Base-by-base conservation (phyloP, 2,888 invertebrate genomes). In the Malacosoma neustria region DNA sequence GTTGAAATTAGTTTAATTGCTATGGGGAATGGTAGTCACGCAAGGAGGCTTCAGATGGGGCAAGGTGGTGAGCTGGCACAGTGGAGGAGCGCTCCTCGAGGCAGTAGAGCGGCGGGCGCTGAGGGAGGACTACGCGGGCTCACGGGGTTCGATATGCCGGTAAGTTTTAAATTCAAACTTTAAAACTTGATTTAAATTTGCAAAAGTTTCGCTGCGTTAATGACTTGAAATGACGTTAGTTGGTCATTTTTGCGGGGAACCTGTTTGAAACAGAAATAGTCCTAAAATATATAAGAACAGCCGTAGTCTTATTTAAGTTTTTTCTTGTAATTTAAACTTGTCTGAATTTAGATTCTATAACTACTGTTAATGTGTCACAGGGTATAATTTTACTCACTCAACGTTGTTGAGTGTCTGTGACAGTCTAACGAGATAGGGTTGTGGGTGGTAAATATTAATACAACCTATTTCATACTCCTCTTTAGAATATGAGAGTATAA, bases 1-100 rank as follows among this genome's bases (percentile, higher is more conserved):
- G 76, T 71, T 54, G 66, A 50, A 44, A 49, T 63, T 63, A 40
- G 51, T 32, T 42, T 35, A 50, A 43, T 39, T 48, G 54, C 39
- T 42, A 54, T 48, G 53, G 71, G 64, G 62, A 68, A 72, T 72
- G 61, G 48, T 51, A 64, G 74, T 72, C 82, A 84, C 82, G 82
- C 82, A 57, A 84, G 69, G 63, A 71, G 54, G 64, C 67, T 66
- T 71, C 72, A 69, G 75, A 69, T 74, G 75, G 81, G 71, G 72
- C 71, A 72, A 76, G 81, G 80, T 70, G 61, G 79, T 67, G 75
- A 61, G 68, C 64, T 75, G 80, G 80, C 75, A 79, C 80, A 75
- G 77, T 74, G 76, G 69, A 71, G 64, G 69, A 58, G 68, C 57
- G 63, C 42, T 61, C 60, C 67, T 70, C 64, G 62, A 57, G 73